A percentile compares a stretch with the other conserved stretches of the same genome.
phyloP scores from a whole-genome alignment of 2,888 invertebrate genomes.

The Endomychus coccineus region DNA sequence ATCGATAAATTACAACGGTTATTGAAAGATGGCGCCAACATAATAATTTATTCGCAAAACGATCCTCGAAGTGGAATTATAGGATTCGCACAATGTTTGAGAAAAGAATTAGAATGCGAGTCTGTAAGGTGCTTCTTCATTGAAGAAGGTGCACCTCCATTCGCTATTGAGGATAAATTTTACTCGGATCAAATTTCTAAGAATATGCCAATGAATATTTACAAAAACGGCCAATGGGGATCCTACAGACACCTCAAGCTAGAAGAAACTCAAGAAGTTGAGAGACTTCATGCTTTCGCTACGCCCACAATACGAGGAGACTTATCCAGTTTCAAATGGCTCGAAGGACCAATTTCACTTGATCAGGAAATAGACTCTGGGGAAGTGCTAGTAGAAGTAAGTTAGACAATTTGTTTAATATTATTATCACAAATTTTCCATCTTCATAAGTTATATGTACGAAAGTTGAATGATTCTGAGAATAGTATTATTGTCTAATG shows the following conservation, averaged over 20 bases:
- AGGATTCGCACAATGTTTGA: conserved; percentile 62
- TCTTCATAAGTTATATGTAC: too few relatives aligned
- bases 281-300: conserved; percentile 62
- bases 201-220: conserved; percentile 73
- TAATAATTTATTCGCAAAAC: conserved; percentile 58
- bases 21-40: conserved; percentile 43
- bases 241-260: conserved; percentile 75
- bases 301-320: conserved; percentile 78
- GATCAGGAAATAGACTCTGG: too few relatives aligned
- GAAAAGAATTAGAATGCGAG: conserved; percentile 51
- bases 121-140: conserved; percentile 48
- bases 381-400: too few relatives aligned
- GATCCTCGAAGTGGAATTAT: conserved; percentile 66
- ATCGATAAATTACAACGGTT: conserved; percentile 43
- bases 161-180: conserved; percentile 55
- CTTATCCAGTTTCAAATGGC: conserved; percentile 73
- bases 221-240: conserved; percentile 48
- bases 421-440: too few relatives aligned
- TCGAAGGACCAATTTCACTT: too few relatives aligned
- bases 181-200: conserved; percentile 60
- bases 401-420: too few relatives aligned
- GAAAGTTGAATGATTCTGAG: too few relatives aligned
- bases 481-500: too few relatives aligned
- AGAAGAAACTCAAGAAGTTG: conserved; percentile 44
- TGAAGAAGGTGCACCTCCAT: conserved; percentile 53